Evolutionary conservation across 35 echinoderm and acorn worm species (phyloP), one percentile per base, ranked within the genome.

Genomic region (Amphiura filiformis): DNA sequence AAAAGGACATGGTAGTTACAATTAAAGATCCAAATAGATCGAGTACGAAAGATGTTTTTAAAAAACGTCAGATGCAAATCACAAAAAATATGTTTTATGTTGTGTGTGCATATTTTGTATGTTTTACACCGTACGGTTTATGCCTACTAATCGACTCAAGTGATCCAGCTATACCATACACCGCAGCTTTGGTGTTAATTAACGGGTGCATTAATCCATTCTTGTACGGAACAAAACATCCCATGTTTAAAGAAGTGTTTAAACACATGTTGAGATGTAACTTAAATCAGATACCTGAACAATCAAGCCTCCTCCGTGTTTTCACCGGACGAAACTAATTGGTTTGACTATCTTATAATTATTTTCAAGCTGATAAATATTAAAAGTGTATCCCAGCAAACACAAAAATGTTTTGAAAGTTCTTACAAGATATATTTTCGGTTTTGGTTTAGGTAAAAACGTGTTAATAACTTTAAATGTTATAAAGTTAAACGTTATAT

Each of bases 141-240:
- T 94, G 93, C 57, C 76, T 94, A 1, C 80, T 94, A 36, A 91
- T 84, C 65, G 89, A 94, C 37, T 84, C 81, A 42, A 94, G 93
- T 31, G 91, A 92, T 78, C 93, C 93, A 7, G 85, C 70, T 20
- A 78, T 94, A 23, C 93, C 93, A 1, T 94, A 94, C 52, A 86
- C 93, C 13, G 79, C 80, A 0, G 88, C 93, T 32, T 76, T 94
- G 34, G 79, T 94, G 33, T 81, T 94, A 14, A 89, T 90, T 39
- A 91, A 94, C 39, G 78, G 89, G 37, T 96, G 94, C 41, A 89
- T 96, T 32, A 96, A 96, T 36, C 90, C 94, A 2, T 75, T 96
- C 22, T 89, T 96, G 9, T 96, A 96, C 42, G 94, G 86, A 31
- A 92, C 90, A 18, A 96, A 96, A 65, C 94, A 96, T 44, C 94